A percentile compares a stretch with the other conserved stretches of the same genome.
phyloP scores from a whole-genome alignment of 2,113 vertebrate genomes.

The Grus americana region DNA sequence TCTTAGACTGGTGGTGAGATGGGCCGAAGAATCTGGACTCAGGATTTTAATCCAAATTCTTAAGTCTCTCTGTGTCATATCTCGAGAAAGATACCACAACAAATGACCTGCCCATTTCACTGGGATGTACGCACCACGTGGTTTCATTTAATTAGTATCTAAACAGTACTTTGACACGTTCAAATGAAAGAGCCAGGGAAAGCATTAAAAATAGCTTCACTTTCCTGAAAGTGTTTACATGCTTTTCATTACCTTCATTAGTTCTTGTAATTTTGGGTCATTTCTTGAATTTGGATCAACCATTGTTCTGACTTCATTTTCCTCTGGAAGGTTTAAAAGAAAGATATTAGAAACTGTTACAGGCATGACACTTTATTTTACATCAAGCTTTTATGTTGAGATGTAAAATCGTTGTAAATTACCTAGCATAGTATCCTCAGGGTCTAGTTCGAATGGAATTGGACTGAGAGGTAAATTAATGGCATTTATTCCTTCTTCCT shows the following conservation, averaged over 20 bases:
- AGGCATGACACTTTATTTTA: slow-evolving; percentile 12
- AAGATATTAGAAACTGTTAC: slow-evolving; percentile 39
- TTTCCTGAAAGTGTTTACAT: background rate
- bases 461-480: slow-evolving; percentile 98
- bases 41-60: background rate
- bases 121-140: fast-evolving
- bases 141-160: background rate
- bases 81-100: background rate
- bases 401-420: slow-evolving; percentile 58
- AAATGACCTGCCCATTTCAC: background rate
- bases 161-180: background rate
- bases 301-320: slow-evolving; percentile 91
- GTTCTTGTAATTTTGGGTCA: slow-evolving; percentile 87
- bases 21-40: background rate
- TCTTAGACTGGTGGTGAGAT: background rate
- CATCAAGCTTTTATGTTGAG: slow-evolving; percentile 5
- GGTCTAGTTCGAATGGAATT: slow-evolving; percentile 95
- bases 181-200: background rate
- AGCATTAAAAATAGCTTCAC: background rate
- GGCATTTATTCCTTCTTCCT: slow-evolving; percentile 98
- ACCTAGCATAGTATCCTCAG: slow-evolving; percentile 98
- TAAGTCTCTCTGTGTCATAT: background rate
- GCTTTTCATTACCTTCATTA: slow-evolving; percentile 82
- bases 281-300: slow-evolving; percentile 89
- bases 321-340: slow-evolving; percentile 76